phyloP scores from a whole-genome alignment of 2,888 invertebrate species.

The Biston stratarius region DNA sequence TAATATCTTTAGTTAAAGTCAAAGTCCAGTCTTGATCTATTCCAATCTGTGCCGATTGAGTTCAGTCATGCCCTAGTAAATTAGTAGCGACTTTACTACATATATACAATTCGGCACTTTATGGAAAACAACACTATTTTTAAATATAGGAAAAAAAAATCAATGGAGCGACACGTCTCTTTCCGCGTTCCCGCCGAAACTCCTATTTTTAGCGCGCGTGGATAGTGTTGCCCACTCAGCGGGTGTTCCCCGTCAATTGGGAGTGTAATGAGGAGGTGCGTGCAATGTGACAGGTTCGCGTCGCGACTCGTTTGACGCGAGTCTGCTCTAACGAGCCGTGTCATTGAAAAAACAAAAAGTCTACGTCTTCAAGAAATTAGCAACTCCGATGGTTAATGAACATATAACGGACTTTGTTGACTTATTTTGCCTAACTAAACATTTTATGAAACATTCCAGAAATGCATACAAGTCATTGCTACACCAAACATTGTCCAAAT shows the following conservation, averaged over 20 bases:
- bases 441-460: neutral
- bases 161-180: too few species aligned
- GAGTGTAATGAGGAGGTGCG: slow-evolving; percentile 66
- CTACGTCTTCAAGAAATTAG: slow-evolving; percentile 44
- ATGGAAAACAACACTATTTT: too few species aligned
- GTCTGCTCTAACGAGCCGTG: slow-evolving; percentile 66
- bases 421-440: neutral
- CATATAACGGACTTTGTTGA: neutral
- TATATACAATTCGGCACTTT: too few species aligned
- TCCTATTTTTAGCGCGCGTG: slow-evolving; percentile 46
- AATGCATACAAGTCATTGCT: neutral
- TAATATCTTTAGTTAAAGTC: too few species aligned
- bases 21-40: too few species aligned
- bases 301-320: slow-evolving; percentile 52
- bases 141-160: too few species aligned
- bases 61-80: too few species aligned
- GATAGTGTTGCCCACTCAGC: slow-evolving; percentile 41
- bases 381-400: neutral
- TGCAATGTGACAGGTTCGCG: slow-evolving; percentile 61
- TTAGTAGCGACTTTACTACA: too few species aligned
- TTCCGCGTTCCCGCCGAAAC: too few species aligned
- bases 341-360: slow-evolving; percentile 49
- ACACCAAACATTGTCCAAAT: too few species aligned
- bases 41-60: too few species aligned
- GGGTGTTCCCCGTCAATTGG: slow-evolving; percentile 65